Conservation (phyloP, 2,888 invertebrate genomes). For the Altica lythri region DNA sequence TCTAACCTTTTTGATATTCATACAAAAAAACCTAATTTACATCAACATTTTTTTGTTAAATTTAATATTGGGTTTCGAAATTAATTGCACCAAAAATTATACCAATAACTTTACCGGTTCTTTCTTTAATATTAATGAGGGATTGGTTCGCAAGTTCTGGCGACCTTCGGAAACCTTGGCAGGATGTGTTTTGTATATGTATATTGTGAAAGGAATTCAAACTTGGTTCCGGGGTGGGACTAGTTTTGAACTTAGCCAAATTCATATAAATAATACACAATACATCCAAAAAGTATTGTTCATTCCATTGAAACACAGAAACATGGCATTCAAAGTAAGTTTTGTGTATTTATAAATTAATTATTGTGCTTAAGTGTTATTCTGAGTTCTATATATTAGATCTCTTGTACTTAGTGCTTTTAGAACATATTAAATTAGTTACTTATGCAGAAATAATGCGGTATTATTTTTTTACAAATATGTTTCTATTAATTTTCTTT, state of each 20-base stretch:
- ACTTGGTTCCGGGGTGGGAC: slow-evolving; percentile 30
- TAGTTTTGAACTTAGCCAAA: neutral
- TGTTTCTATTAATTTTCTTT: too few relatives aligned
- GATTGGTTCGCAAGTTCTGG: neutral
- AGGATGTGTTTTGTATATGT: slow-evolving; percentile 28
- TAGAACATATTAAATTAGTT: too few relatives aligned
- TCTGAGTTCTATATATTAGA: too few relatives aligned
- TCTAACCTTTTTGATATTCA: too few relatives aligned
- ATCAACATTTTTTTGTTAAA: neutral
- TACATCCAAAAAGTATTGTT: slow-evolving; percentile 11
- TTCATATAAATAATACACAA: slow-evolving; percentile 19
- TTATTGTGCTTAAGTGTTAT: neutral
- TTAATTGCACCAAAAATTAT: neutral
- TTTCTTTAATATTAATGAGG: slow-evolving; percentile 1
- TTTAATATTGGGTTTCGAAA: neutral
- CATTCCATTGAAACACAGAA: slow-evolving; percentile 22
- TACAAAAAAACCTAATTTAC: too few relatives aligned
- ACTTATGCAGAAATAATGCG: too few relatives aligned
- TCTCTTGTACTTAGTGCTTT: too few relatives aligned
- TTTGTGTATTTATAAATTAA: neutral
- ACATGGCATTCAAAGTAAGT: slow-evolving; percentile 45
- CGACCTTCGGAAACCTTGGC: slow-evolving; percentile 30
- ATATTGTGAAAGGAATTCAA: slow-evolving; percentile 30
- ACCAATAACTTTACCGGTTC: neutral
- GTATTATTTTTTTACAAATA: too few relatives aligned